Conservation (phyloP, 2,888 invertebrate species). For the Bellardia bayeri region DNA sequence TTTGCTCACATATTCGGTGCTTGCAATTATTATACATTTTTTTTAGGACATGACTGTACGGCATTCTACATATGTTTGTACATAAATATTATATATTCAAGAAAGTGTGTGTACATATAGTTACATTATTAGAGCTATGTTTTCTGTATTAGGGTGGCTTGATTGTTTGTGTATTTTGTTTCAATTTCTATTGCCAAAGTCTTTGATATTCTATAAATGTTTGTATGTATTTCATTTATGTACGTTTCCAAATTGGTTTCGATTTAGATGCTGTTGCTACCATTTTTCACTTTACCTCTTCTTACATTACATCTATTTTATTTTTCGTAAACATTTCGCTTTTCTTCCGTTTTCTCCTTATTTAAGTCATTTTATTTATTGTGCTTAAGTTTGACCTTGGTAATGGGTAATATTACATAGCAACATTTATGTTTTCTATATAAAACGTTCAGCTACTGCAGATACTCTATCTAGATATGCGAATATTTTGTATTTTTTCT, state of each 20-base stretch:
- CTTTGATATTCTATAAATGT: constrained; percentile 67
- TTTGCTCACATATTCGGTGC: too few relatives aligned
- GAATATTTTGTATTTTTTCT: not conserved
- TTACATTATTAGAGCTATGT: not conserved
- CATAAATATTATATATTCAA: constrained; percentile 9
- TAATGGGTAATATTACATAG: constrained; percentile 58
- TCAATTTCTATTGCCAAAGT: constrained; percentile 62
- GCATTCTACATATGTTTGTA: not conserved
- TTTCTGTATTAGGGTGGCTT: constrained; percentile 14
- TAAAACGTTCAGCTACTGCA: constrained; percentile 27
- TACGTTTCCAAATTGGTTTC: constrained; percentile 29
- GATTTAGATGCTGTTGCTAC: constrained; percentile 20
- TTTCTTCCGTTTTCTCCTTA: not conserved
- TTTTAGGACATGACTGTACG: too few relatives aligned
- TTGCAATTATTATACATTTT: too few relatives aligned
- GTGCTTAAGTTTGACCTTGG: constrained; percentile 64
- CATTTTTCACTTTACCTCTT: not conserved
- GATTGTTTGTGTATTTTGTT: constrained; percentile 65
- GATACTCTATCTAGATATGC: constrained; percentile 26
- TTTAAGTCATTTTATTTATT: constrained; percentile 45
- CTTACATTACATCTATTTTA: not conserved
- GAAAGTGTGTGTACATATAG: not conserved
- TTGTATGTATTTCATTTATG: constrained; percentile 8
- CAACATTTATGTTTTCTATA: constrained; percentile 50
- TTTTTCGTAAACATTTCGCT: not conserved